Conservation (phyloP, 2,888 invertebrate genomes). For the Nemapogon koenigi region DNA sequence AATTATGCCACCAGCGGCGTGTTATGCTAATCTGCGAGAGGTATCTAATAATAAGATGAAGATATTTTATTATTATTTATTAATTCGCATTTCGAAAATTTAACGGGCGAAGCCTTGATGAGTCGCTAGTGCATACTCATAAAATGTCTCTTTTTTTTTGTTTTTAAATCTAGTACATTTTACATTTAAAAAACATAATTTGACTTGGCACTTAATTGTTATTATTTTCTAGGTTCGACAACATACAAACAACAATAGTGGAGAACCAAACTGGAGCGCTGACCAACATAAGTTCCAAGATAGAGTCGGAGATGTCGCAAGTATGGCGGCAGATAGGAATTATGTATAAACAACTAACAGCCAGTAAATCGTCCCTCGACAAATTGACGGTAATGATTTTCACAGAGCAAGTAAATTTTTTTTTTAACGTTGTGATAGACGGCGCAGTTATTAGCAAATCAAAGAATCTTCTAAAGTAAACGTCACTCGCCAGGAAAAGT, state of each 20-base stretch:
- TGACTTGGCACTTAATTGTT: not conserved
- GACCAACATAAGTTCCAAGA: conserved; percentile 75
- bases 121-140: conserved; percentile 1
- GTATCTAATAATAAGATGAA: too few species aligned
- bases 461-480: too few species aligned
- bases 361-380: conserved; percentile 76
- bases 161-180: conserved; percentile 5
- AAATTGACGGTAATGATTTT: conserved; percentile 67
- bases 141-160: not conserved
- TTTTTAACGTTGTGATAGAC: too few species aligned
- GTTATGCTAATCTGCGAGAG: too few species aligned
- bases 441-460: too few species aligned
- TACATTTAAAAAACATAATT: too few species aligned
- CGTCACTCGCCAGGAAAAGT: too few species aligned
- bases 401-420: too few species aligned
- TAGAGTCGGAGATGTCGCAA: conserved; percentile 82
- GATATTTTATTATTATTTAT: too few species aligned
- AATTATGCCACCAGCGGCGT: too few species aligned
- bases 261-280: conserved; percentile 75
- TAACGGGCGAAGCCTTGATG: not conserved
- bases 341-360: conserved; percentile 83
- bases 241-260: conserved; percentile 71
- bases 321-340: conserved; percentile 92
- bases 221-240: conserved; percentile 63
- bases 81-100: not conserved